phyloP scores from a whole-genome alignment of 2,888 invertebrate genomes.

The Apodemia mormo region DNA sequence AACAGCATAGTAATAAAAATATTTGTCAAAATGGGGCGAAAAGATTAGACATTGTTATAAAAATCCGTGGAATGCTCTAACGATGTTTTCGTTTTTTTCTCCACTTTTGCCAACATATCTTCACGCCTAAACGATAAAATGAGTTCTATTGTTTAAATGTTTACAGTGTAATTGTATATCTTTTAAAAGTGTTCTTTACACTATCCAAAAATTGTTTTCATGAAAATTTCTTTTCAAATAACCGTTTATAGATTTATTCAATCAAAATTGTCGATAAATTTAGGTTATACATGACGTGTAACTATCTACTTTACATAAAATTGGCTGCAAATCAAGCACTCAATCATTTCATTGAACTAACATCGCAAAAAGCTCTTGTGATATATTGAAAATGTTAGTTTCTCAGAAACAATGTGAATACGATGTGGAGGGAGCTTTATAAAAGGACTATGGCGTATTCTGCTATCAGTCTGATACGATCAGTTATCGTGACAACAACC shows the following conservation, averaged over 20 bases:
- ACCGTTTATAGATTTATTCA: background rate
- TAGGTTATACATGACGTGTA: background rate
- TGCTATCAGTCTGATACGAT: background rate
- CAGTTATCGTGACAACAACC: background rate
- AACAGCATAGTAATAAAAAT: background rate
- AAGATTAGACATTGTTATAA: background rate
- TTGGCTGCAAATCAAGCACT: background rate
- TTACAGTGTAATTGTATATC: background rate
- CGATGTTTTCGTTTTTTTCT: no score
- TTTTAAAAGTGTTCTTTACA: background rate
- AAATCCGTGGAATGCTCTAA: no score
- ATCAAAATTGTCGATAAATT: background rate
- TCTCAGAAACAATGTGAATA: background rate
- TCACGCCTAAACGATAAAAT: no score
- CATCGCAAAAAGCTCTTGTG: background rate
- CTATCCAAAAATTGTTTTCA: background rate
- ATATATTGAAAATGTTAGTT: background rate
- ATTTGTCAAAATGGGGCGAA: background rate
- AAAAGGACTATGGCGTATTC: background rate
- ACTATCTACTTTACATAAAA: background rate
- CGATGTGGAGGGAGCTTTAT: background rate
- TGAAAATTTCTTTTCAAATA: background rate
- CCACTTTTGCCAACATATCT: no score
- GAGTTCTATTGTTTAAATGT: no score
- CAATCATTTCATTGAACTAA: background rate